phyloP scores from a whole-genome alignment of 1,140 invertebrate species.

The Drosophila tsacasi region DNA sequence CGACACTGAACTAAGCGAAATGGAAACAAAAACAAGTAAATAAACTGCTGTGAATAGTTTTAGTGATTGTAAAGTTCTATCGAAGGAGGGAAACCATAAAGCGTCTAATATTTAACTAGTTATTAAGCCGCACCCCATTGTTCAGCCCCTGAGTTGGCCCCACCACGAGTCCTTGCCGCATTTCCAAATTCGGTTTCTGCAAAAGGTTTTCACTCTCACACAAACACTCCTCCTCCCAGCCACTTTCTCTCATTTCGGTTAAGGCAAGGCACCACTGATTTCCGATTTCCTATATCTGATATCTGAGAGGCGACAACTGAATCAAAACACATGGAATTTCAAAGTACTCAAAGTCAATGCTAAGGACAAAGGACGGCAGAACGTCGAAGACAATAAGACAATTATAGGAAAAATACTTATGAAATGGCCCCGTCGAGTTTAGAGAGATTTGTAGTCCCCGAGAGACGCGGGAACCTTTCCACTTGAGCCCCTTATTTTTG shows the following conservation, averaged over 20 bases:
- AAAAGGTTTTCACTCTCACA: conserved; percentile 14
- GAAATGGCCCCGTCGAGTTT: conserved; percentile 53
- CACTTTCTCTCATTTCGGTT: conserved; percentile 34
- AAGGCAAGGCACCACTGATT: conserved; percentile 14
- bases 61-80: conserved; percentile 83
- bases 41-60: conserved; percentile 83
- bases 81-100: conserved; percentile 53
- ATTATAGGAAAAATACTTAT: conserved; percentile 61
- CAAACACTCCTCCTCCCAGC: conserved; percentile 4
- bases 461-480: conserved; percentile 45
- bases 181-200: conserved; percentile 66
- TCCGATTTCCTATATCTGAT: conserved; percentile 11
- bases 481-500: conserved; percentile 37
- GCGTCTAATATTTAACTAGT: conserved; percentile 73
- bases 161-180: conserved; percentile 10
- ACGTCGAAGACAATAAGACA: conserved; percentile 79
- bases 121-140: conserved; percentile 63
- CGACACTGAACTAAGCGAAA: conserved; percentile 57
- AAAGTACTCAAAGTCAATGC: conserved; percentile 52
- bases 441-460: conserved; percentile 46
- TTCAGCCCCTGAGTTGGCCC: conserved; percentile 44
- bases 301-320: conserved; percentile 44
- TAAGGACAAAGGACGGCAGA: conserved; percentile 40
- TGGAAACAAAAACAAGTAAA: conserved; percentile 54
- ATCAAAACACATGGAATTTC: conserved; percentile 64